Evolutionary conservation across 2,113 vertebrate genomes (phyloP).

Genomic region (Rhizomys pruinosus): DNA sequence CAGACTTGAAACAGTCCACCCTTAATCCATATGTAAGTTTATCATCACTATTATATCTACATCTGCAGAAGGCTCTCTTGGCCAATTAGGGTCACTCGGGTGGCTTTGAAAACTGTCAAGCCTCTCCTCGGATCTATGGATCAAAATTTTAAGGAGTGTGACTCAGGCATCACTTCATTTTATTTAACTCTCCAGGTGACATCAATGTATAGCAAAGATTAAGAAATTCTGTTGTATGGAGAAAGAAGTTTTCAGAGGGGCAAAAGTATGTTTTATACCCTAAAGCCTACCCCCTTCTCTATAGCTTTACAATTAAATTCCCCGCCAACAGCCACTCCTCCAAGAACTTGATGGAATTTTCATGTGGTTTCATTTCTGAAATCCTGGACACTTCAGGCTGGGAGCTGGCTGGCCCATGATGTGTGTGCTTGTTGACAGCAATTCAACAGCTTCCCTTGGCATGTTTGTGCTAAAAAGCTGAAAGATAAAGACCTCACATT

Average conservation of each 20-base stretch:
- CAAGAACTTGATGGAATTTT: neutral
- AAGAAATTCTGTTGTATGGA: neutral
- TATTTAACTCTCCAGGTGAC: neutral
- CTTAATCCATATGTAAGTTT: neutral
- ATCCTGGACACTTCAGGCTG: neutral
- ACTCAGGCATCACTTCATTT: neutral
- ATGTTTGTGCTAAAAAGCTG: constrained; percentile 57
- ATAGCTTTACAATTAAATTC: neutral
- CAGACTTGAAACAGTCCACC: neutral
- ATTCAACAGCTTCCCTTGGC: constrained; percentile 30
- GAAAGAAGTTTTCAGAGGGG: too few relatives aligned
- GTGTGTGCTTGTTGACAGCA: constrained; percentile 13
- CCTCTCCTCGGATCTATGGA: neutral
- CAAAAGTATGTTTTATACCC: neutral
- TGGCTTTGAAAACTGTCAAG: neutral
- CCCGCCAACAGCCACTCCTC: neutral
- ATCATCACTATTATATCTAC: neutral
- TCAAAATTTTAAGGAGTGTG: neutral
- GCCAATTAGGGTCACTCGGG: neutral
- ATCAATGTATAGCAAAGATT: neutral
- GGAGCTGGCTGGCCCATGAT: neutral
- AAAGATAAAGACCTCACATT: constrained; percentile 75
- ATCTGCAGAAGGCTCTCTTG: neutral
- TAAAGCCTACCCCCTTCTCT: neutral
- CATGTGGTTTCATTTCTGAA: neutral